phyloP scores from a whole-genome alignment of 2,113 vertebrate genomes.

The Alethe diademata region DNA sequence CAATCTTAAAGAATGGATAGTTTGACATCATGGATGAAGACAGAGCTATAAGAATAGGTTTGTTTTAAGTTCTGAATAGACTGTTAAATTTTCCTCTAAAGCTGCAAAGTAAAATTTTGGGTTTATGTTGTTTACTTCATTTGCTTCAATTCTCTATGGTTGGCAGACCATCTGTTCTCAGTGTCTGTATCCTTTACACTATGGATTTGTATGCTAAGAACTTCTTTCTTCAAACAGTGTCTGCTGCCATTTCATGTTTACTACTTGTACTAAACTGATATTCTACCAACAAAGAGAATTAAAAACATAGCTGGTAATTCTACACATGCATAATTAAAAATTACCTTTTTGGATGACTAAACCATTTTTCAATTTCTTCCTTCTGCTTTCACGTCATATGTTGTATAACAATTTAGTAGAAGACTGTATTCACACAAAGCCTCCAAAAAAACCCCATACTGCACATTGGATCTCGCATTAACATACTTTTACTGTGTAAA shows the following conservation, averaged over 20 bases:
- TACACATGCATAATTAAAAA: not conserved
- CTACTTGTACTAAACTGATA: not conserved
- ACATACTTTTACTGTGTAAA: not conserved
- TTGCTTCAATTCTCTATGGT: not conserved
- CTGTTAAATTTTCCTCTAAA: not conserved
- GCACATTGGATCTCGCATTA: not conserved
- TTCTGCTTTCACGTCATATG: not conserved
- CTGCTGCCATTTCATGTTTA: constrained; percentile 11
- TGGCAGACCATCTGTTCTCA: constrained; percentile 32
- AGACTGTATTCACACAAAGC: not conserved
- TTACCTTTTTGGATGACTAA: not conserved
- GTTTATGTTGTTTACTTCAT: constrained; percentile 8
- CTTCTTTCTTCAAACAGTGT: not conserved
- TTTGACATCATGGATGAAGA: not conserved
- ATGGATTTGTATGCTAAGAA: not conserved
- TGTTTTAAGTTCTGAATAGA: not conserved
- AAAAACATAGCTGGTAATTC: not conserved
- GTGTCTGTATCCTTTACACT: not conserved
- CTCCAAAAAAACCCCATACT: accelerated
- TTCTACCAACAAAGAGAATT: not conserved
- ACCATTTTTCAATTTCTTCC: not conserved
- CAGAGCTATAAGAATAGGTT: not conserved
- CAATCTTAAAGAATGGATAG: not conserved
- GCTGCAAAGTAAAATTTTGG: not conserved
- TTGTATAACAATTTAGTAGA: not conserved